Base-by-base conservation (phyloP, 1,140 invertebrate species). In the Dicyema japonicum region DNA sequence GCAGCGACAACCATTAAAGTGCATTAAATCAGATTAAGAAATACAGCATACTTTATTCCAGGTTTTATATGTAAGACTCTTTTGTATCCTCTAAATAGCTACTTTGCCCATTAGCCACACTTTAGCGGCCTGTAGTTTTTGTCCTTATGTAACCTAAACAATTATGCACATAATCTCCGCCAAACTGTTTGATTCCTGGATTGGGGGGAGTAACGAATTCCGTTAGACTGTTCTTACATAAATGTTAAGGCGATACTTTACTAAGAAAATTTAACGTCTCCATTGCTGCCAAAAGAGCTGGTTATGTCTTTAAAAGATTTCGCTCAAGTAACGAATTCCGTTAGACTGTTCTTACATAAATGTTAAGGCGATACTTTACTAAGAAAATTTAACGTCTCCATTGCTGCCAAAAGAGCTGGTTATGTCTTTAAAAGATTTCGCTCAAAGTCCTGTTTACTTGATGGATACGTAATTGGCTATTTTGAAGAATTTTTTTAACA, bases 281-380 rank as follows among this genome's bases (percentile, higher is more conserved):
- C 54, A 70, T 71, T 12, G 80, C 78, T 15, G 76, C 78, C 7
- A 65, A 46, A 18, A 90, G 50, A 11, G 76, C 76, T 8, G 80
- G 80, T 48, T 88, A 75, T 12, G 80, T 78, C 52, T 80, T 82
- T n/a, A 67, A 58, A 25, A 90, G 55, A 55, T 90, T 78, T 43
- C 13, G 75, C 76, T 47, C 88, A 90, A 13, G 76, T 80, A 46
- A 88, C 88, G 32, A 92, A 50, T 50, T 92, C 80, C 4, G 78
- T 85, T 28, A 88, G 58, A 56, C 88, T 88, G 7, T 66, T 38
- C 49, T 53, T 32, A 5, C n/a, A n/a, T 9, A 8, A 15, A 11
- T 24, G 15, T 8, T 13, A 34, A 15, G 11, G 7, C 13, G 11
- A 30, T 29, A 63, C 63, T 53, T 88, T 88, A 47, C 88, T 85